Evolutionary conservation across 2,797 vertebrate species (phyloP).

Genomic region (Cercopithecus neglectus): DNA sequence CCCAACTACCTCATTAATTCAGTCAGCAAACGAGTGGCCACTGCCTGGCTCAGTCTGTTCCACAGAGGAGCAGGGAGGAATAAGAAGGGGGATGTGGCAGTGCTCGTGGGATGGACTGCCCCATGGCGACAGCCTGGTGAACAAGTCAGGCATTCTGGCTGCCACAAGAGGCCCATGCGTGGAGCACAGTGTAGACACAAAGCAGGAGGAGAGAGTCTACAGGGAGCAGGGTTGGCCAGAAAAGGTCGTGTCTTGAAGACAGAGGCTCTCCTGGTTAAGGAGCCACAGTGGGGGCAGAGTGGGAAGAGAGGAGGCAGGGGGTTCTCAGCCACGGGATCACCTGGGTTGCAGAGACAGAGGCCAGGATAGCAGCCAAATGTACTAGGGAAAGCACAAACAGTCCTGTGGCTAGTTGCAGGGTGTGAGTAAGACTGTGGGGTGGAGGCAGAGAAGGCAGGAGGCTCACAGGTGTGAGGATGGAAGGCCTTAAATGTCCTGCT

Average conservation of each 20-base stretch:
- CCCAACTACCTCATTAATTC: neutral
- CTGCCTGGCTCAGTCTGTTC: neutral
- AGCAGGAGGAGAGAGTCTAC: neutral
- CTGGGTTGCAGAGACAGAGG: neutral
- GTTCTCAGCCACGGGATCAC: too few species aligned
- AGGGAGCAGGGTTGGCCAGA: neutral
- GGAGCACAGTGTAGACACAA: neutral
- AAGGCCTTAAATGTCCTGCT: neutral
- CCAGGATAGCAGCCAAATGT: neutral
- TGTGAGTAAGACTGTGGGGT: neutral
- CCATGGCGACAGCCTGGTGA: neutral
- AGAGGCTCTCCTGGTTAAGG: neutral
- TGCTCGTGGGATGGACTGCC: too few species aligned
- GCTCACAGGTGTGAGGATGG: accelerated
- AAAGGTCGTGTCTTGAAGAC: neutral
- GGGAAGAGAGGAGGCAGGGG: too few species aligned
- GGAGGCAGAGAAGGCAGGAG: too few species aligned
- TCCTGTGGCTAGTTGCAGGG: neutral
- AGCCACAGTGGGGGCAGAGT: neutral
- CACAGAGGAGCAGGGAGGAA: neutral
- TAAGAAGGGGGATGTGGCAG: too few species aligned
- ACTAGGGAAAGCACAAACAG: accelerated
- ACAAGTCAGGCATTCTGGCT: too few species aligned
- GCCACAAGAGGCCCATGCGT: neutral
- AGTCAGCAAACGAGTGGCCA: neutral